Evolutionary conservation across 1,140 invertebrate genomes (phyloP), one percentile per base, ranked within the genome.

Genomic region (Gryon sp.): DNA sequence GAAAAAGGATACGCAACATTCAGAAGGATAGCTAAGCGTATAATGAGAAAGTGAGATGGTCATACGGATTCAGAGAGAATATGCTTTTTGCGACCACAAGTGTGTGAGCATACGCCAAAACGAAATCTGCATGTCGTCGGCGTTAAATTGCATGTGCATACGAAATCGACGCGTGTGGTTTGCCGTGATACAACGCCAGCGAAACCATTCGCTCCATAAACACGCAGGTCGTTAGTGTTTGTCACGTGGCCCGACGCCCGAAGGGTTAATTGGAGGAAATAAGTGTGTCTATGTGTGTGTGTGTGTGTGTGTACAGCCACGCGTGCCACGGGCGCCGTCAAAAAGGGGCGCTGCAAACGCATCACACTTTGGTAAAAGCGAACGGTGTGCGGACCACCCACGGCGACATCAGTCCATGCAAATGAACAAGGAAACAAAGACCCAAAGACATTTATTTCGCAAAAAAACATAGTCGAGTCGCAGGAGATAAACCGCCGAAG

Each of bases 231-330:
- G 83, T 88, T 85, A 87, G 83, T 82, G 85, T 66, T 20, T 81
- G 86, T 86, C 87, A 83, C 87, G 87, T 87, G 87, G 79, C 86
- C 59, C 63, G 59, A 77, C 68, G 79, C 85, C 82, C 82, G 82
- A 87, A 86, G 85, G 86, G 86, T 87, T 87, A 88, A 86, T 88
- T 86, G 87, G 84, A 86, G 81, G 86, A 88, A 88, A 87, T 87
- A 88, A 87, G 86, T 82, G 85, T n/a, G n/a, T n/a, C n/a, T n/a
- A n/a, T n/a, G n/a, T n/a, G n/a, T n/a, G n/a, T n/a, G n/a, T n/a
- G n/a, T n/a, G n/a, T n/a, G n/a, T 84, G 82, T 20, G 32, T 83
- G 81, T 84, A 84, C 72, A 63, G 77, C 46, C 32, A 34, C 32
- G 32, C 32, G 32, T 12, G 32, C n/a, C n/a, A n/a, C 30, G 36